phyloP scores from a whole-genome alignment of 2,797 vertebrate genomes.

The Vipera latastei region DNA sequence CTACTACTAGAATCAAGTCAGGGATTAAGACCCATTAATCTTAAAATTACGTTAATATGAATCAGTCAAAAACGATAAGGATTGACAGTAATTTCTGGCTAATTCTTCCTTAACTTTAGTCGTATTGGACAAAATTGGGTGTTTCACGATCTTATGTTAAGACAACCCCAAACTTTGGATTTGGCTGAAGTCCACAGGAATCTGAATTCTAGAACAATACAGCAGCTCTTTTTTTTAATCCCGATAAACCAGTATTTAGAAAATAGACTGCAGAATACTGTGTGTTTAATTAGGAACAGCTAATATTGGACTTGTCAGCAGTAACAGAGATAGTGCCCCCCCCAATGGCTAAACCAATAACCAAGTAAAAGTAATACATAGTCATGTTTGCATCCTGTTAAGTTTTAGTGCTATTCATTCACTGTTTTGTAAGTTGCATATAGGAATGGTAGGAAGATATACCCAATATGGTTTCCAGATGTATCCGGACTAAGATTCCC shows the following conservation, averaged over 20 bases:
- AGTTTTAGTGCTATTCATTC: not conserved
- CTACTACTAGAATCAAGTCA: not conserved
- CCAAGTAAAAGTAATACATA: not conserved
- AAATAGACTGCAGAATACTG: not conserved
- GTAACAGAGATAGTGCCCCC: not conserved
- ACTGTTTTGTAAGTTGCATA: not conserved
- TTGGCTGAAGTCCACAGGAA: not conserved
- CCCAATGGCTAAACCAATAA: not conserved
- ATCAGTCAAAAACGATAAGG: not conserved
- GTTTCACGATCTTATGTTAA: not conserved
- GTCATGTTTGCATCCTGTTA: not conserved
- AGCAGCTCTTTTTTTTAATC: not conserved
- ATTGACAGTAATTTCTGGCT: not conserved
- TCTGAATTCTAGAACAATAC: not conserved
- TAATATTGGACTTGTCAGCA: not conserved
- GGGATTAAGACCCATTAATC: not conserved
- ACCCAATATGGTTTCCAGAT: not conserved
- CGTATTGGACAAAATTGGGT: not conserved
- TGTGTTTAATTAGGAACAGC: not conserved
- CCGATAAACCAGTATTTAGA: not conserved
- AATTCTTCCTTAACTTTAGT: not conserved
- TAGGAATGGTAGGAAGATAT: not conserved
- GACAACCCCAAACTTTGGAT: not conserved
- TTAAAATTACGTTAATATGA: not conserved
- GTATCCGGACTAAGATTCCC: not conserved